phyloP scores from a whole-genome alignment of 2,113 vertebrate genomes.

The Gobio gobio region DNA sequence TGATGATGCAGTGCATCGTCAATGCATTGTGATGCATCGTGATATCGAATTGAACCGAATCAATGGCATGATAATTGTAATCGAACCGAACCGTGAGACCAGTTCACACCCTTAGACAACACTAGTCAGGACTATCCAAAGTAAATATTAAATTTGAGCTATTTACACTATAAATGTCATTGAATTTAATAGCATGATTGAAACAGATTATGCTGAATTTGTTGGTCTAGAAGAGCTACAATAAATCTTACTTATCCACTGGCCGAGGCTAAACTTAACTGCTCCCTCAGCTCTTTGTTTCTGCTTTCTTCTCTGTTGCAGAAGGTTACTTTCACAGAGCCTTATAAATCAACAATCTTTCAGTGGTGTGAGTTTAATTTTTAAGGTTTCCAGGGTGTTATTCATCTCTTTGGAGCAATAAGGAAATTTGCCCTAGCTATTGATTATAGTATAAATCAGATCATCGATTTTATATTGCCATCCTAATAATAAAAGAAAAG shows the following conservation, averaged over 20 bases:
- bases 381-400: slow-evolving; percentile 6
- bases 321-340: slow-evolving; percentile 8
- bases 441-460: slow-evolving; percentile 2
- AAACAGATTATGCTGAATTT: slow-evolving; percentile 39
- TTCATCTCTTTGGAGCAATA: not conserved
- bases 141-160: not conserved
- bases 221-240: slow-evolving; percentile 8
- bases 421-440: slow-evolving; percentile 1
- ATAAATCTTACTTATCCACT: slow-evolving; percentile 41
- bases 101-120: too few species aligned
- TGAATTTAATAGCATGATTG: slow-evolving; percentile 8
- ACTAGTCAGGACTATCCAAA: not conserved
- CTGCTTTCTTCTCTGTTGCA: not conserved
- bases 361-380: slow-evolving; percentile 22
- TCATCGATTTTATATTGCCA: slow-evolving; percentile 17
- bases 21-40: too few species aligned
- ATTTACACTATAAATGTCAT: not conserved
- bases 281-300: slow-evolving; percentile 32
- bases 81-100: too few species aligned
- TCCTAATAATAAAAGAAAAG: slow-evolving; percentile 14
- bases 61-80: too few species aligned
- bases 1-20: too few species aligned
- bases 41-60: too few species aligned
- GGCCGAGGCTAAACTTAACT: slow-evolving; percentile 8
- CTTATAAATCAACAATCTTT: slow-evolving; percentile 34